These are phyloP conservation scores for Trachelus stipa DNA, from an alignment of 2,888 invertebrate genomes.

Conservation along the genomic window DNA sequence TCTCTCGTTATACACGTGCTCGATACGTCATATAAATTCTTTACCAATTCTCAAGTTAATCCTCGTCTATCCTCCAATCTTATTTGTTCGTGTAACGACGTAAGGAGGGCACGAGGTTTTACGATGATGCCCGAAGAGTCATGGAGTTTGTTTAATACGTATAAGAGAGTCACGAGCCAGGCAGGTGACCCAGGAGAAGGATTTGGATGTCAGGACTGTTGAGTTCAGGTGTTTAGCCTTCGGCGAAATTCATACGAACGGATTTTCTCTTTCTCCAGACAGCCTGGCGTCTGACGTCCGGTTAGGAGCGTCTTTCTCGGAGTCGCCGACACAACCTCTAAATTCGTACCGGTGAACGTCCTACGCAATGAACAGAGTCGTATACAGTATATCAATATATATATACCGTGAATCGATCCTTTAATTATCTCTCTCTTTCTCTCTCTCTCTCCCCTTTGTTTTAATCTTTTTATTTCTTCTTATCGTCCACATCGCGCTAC, in stretches of 20 bases:
- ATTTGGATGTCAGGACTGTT: not conserved
- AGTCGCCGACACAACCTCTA: slow-evolving; percentile 12
- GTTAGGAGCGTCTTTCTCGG: not conserved
- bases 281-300: slow-evolving; percentile 18
- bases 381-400: not conserved
- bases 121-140: not conserved
- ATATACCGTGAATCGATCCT: slow-evolving; percentile 1
- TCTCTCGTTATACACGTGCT: not conserved
- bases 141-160: not conserved
- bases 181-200: not conserved
- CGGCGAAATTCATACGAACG: slow-evolving; percentile 10
- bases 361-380: not conserved
- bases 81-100: not conserved
- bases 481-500: not conserved
- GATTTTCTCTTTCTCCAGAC: slow-evolving; percentile 14
- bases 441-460: not conserved
- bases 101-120: not conserved
- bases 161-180: not conserved
- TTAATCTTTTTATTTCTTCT: slow-evolving; percentile 9
- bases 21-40: not conserved
- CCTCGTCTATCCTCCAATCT: not conserved
- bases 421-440: slow-evolving; percentile 2
- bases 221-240: slow-evolving; percentile 23
- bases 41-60: not conserved
- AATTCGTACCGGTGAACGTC: slow-evolving; percentile 2